phyloP scores from a whole-genome alignment of 2,113 vertebrate species.

The Chloebia gouldiae region DNA sequence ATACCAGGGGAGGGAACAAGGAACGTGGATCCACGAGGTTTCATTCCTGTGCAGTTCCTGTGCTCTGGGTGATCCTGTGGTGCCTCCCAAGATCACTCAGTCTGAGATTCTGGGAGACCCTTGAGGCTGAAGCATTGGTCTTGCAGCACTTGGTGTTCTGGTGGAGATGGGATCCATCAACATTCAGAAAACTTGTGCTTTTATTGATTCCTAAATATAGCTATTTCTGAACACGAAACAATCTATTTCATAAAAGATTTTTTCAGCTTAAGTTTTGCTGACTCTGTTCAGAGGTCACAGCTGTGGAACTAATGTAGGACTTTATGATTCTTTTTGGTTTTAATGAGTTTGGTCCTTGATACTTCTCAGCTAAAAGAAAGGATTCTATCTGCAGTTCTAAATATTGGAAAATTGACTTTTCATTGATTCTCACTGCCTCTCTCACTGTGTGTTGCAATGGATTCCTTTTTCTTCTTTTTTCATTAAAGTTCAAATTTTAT shows the following conservation, averaged over 20 bases:
- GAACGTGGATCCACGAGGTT: accelerated
- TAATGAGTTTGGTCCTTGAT: not conserved
- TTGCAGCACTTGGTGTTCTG: not conserved
- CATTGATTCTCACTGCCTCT: not conserved
- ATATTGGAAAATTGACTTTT: not conserved
- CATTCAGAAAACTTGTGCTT: not conserved
- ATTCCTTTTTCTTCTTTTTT: not conserved
- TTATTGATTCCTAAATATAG: not conserved
- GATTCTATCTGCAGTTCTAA: not conserved
- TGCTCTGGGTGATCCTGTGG: not conserved
- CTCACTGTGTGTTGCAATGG: not conserved
- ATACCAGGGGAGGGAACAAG: not conserved
- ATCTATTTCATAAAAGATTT: not conserved
- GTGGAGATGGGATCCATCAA: not conserved
- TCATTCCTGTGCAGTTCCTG: not conserved
- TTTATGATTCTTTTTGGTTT: not conserved
- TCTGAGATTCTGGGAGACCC: not conserved
- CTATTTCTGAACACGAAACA: not conserved
- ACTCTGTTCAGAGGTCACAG: not conserved
- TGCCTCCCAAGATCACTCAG: not conserved
- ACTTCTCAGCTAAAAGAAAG: not conserved
- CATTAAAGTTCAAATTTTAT: not conserved
- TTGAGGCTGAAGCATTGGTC: not conserved
- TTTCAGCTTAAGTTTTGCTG: not conserved
- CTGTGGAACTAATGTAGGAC: not conserved